These are phyloP conservation scores for Eledona agricola DNA, from an alignment of 2,888 invertebrate genomes.

Conservation along the genomic window DNA sequence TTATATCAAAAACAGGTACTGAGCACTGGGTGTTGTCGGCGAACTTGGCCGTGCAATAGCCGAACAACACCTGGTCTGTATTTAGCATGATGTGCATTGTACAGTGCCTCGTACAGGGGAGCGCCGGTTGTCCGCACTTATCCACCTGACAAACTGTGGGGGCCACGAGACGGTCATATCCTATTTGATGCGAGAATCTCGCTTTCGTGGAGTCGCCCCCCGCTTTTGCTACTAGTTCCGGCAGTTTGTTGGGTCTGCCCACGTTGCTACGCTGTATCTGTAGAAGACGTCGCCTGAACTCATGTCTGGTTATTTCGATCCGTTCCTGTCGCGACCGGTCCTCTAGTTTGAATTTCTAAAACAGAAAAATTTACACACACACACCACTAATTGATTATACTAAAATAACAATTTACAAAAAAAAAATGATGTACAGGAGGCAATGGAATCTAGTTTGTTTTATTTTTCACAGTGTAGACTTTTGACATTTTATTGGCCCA, in stretches of 20 bases:
- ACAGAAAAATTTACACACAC: conserved; percentile 27
- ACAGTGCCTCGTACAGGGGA: conserved; percentile 86
- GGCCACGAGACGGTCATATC: conserved; percentile 46
- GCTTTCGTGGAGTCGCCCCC: not conserved
- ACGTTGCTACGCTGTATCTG: conserved; percentile 60
- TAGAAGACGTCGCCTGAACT: conserved; percentile 58
- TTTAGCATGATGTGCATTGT: conserved; percentile 85
- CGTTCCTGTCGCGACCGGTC: conserved; percentile 60
- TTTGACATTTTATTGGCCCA: no score
- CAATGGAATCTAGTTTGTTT: no score
- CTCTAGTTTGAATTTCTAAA: conserved; percentile 59
- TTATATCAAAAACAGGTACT: conserved; percentile 79
- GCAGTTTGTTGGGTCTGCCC: conserved; percentile 59
- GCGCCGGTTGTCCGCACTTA: conserved; percentile 62
- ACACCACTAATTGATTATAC: no score
- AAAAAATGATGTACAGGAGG: no score
- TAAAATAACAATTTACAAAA: no score
- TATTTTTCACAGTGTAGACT: no score
- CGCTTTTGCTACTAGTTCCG: conserved; percentile 38
- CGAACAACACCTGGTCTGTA: conserved; percentile 77
- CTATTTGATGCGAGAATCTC: conserved; percentile 27
- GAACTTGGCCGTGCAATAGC: conserved; percentile 82
- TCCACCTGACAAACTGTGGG: conserved; percentile 50
- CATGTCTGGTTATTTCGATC: conserved; percentile 61
- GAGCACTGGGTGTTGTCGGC: conserved; percentile 82